Evolutionary conservation across 2,888 invertebrate species (phyloP).

Genomic region (Archips xylosteana): DNA sequence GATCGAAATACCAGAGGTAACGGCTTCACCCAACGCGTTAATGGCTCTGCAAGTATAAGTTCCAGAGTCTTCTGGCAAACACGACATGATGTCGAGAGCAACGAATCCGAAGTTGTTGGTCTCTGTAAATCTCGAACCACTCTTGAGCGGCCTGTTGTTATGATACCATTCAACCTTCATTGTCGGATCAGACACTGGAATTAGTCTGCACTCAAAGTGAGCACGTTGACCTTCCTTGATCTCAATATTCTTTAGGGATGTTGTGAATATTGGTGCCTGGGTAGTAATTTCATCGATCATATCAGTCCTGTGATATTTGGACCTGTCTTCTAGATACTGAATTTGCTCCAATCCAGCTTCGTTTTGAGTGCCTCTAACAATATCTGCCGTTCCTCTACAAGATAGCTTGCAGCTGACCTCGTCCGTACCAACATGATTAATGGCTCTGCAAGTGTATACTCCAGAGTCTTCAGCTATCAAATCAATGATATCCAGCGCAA

Average conservation of each 20-base stretch:
- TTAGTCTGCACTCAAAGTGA: slow-evolving; percentile 97
- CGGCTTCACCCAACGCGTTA: slow-evolving; percentile 96
- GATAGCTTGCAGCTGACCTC: slow-evolving; percentile 91
- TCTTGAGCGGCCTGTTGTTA: slow-evolving; percentile 95
- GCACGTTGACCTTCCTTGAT: slow-evolving; percentile 97
- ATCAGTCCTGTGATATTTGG: slow-evolving; percentile 91
- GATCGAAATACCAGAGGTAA: slow-evolving; percentile 94
- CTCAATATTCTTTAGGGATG: slow-evolving; percentile 95
- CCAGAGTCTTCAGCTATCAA: slow-evolving; percentile 98
- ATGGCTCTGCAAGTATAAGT: slow-evolving; percentile 97
- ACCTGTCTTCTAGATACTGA: slow-evolving; percentile 94
- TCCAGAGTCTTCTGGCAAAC: slow-evolving; percentile 98
- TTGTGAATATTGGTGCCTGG: slow-evolving; percentile 97
- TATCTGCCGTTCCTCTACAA: slow-evolving; percentile 92
- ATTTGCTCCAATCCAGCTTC: slow-evolving; percentile 95
- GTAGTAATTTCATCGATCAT: slow-evolving; percentile 93
- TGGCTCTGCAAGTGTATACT: slow-evolving; percentile 96
- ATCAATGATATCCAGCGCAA: slow-evolving; percentile 98
- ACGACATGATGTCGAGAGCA: slow-evolving; percentile 97
- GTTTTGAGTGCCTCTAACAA: slow-evolving; percentile 94
- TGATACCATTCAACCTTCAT: slow-evolving; percentile 99
- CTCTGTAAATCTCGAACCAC: slow-evolving; percentile 97
- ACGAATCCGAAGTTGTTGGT: slow-evolving; percentile 99
- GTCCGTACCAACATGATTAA: slow-evolving; percentile 95
- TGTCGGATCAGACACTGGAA: slow-evolving; percentile 96